These are phyloP conservation scores for Aspidoscelis tigris DNA, from an alignment of 2,113 vertebrate genomes.

Conservation along the genomic window DNA sequence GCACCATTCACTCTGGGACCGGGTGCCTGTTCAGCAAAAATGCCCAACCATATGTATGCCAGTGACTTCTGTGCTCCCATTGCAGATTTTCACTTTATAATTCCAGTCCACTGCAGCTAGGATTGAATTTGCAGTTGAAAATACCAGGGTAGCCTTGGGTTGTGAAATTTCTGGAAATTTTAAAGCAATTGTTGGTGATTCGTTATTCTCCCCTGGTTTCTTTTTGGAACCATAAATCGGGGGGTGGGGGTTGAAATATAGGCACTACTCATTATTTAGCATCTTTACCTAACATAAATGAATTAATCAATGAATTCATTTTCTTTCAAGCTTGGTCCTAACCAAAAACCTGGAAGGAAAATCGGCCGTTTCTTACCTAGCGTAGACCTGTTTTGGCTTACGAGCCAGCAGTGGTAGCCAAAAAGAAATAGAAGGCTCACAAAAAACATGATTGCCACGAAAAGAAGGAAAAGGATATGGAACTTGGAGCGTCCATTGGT, in stretches of 20 bases:
- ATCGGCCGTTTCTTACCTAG: slow-evolving; percentile 81
- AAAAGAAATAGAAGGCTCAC: slow-evolving; percentile 97
- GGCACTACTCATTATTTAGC: no score
- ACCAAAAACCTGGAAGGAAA: not conserved
- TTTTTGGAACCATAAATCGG: no score
- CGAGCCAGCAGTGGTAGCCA: slow-evolving; percentile 96
- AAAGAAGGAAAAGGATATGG: slow-evolving; percentile 95
- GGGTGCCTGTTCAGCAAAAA: not conserved
- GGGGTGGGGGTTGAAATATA: no score
- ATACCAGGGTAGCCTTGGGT: no score
- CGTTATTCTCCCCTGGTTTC: no score
- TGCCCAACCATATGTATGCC: not conserved
- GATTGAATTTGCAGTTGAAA: no score
- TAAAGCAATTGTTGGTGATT: no score
- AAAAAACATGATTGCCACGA: slow-evolving; percentile 97
- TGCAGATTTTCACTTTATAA: not conserved
- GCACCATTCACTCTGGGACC: not conserved
- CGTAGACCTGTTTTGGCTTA: slow-evolving; percentile 94
- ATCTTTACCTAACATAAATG: no score
- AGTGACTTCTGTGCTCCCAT: not conserved
- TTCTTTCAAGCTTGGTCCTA: not conserved
- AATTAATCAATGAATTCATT: no score
- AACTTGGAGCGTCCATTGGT: slow-evolving; percentile 90
- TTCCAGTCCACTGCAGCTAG: no score
- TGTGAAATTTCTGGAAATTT: no score